These are phyloP conservation scores for Aphelenchoides besseyi DNA, from an alignment of 1,140 invertebrate genomes.

Conservation along the genomic window DNA sequence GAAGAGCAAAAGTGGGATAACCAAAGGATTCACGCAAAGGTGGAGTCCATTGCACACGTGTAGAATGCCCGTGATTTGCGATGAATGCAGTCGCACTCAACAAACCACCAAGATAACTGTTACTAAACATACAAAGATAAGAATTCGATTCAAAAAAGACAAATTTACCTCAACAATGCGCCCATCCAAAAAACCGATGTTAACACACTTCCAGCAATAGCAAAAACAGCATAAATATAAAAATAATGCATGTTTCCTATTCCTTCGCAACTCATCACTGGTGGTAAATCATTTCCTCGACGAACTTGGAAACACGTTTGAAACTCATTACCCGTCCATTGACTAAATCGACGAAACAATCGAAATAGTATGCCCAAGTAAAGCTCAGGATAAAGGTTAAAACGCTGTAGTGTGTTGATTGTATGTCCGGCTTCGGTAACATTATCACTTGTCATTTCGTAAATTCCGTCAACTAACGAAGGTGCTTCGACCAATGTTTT, in stretches of 20 bases:
- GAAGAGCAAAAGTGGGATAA: conserved; percentile 70
- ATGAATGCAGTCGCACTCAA: conserved; percentile 72
- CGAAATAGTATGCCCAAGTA: conserved; percentile 68
- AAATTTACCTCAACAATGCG: conserved; percentile 47
- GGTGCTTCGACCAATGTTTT: conserved; percentile 74
- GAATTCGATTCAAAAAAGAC: conserved; percentile 16
- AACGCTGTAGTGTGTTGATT: conserved; percentile 77
- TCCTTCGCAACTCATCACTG: conserved; percentile 74
- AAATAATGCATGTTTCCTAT: conserved; percentile 61
- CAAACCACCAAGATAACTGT: conserved; percentile 71
- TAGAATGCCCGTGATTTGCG: conserved; percentile 76
- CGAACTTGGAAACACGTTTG: conserved; percentile 70
- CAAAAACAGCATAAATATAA: conserved; percentile 54
- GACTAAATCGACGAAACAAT: conserved; percentile 64
- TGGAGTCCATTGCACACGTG: conserved; percentile 78
- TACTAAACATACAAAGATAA: conserved; percentile 64
- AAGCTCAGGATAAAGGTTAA: conserved; percentile 80
- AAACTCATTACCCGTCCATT: conserved; percentile 61
- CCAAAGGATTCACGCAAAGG: conserved; percentile 78
- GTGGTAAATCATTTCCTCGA: conserved; percentile 69
- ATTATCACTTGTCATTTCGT: conserved; percentile 72
- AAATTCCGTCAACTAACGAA: conserved; percentile 69
- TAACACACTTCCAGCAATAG: conserved; percentile 53
- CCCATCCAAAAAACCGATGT: conserved; percentile 52
- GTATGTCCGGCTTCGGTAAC: conserved; percentile 75